Conservation (phyloP, 2,888 invertebrate genomes). For the Troides helena region DNA sequence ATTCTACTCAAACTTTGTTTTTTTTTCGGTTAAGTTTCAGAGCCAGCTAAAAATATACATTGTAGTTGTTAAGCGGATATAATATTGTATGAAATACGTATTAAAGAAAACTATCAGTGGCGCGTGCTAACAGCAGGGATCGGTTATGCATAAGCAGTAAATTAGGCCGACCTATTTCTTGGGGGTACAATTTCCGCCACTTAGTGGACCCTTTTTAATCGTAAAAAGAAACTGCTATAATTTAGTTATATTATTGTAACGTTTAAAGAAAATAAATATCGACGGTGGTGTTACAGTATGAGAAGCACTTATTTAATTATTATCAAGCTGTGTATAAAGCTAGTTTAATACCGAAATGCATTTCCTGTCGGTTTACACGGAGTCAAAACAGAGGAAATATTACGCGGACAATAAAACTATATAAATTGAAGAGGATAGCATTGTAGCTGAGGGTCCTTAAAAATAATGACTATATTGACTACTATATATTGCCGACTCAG, state of each 20-base stretch:
- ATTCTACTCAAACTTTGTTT: too few relatives aligned
- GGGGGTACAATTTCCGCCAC: slow-evolving; percentile 24
- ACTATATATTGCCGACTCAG: too few relatives aligned
- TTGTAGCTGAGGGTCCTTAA: neutral
- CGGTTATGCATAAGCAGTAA: slow-evolving; percentile 11
- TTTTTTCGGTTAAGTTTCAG: too few relatives aligned
- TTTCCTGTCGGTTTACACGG: neutral
- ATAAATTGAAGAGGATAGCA: neutral
- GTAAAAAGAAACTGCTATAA: neutral
- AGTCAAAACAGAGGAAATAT: neutral
- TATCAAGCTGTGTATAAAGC: neutral
- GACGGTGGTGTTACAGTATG: neutral
- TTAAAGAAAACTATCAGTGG: slow-evolving; percentile 9
- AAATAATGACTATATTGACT: too few relatives aligned
- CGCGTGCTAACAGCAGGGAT: slow-evolving; percentile 12
- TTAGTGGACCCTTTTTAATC: slow-evolving; percentile 2
- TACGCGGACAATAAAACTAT: neutral
- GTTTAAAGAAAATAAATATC: neutral
- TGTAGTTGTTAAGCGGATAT: too few relatives aligned
- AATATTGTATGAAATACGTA: neutral
- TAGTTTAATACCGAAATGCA: neutral
- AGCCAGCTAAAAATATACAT: too few relatives aligned
- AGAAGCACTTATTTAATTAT: neutral
- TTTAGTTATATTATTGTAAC: neutral
- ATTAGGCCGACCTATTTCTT: slow-evolving; percentile 26